Conservation (phyloP, 64 coral and sea anemone species). For the Anthopleura sola region DNA sequence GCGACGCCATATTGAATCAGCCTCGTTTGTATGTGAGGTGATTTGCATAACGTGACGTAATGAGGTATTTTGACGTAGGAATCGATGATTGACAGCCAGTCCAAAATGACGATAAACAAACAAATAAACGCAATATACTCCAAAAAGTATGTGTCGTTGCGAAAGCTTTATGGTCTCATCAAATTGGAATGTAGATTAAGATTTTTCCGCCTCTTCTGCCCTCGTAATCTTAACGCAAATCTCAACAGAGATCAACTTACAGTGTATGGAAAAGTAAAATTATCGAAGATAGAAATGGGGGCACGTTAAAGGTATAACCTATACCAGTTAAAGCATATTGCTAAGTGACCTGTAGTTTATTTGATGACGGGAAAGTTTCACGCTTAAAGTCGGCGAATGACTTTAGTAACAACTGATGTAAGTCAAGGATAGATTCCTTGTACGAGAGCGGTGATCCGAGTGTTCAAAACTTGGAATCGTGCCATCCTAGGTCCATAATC, state of each 20-base stretch:
- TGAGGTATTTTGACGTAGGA: neutral
- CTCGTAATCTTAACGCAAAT: neutral
- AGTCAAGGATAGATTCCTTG: neutral
- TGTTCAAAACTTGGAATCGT: neutral
- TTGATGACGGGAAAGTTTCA: conserved; percentile 4
- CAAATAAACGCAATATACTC: neutral
- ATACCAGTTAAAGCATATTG: neutral
- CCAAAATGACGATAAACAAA: neutral
- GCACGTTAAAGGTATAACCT: neutral
- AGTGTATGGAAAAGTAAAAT: neutral
- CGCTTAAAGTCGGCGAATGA: neutral
- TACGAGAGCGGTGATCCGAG: neutral
- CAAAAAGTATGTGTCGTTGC: neutral
- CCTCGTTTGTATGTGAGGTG: neutral
- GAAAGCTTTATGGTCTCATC: neutral
- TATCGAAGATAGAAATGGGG: neutral
- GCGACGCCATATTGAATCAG: neutral
- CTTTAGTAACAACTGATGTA: neutral
- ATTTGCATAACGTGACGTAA: conserved; percentile 2
- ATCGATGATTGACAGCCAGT: neutral
- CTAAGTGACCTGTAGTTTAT: neutral
- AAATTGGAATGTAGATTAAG: neutral
- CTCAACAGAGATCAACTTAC: neutral
- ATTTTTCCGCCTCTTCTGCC: neutral
- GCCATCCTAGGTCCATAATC: neutral